A percentile compares a stretch with the other conserved stretches of the same genome.
phyloP scores from a whole-genome alignment of 2,888 invertebrate genomes.

The Tigriopus californicus region DNA sequence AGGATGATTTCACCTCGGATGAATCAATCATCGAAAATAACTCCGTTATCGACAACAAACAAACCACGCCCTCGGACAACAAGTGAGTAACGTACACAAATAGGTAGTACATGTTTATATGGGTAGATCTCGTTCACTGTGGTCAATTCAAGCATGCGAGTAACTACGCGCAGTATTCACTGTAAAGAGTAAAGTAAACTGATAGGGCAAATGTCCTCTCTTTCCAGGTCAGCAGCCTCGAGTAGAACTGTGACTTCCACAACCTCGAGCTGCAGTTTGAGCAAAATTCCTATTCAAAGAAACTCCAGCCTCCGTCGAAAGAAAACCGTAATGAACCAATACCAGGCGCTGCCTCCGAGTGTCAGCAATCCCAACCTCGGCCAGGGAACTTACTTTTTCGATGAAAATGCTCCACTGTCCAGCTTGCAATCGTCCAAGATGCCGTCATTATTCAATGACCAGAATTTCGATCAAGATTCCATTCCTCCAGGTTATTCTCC shows the following conservation, averaged over 20 bases:
- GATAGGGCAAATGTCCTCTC: neutral
- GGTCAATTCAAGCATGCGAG: too few species aligned
- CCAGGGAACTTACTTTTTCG: neutral
- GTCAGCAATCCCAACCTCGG: neutral
- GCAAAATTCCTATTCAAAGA: conserved; percentile 8
- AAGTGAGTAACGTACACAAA: too few species aligned
- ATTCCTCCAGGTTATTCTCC: too few species aligned
- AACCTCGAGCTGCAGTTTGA: neutral
- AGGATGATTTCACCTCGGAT: conserved; percentile 14
- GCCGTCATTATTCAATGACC: too few species aligned
- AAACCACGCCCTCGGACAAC: too few species aligned
- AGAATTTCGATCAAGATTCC: too few species aligned
- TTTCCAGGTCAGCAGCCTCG: neutral
- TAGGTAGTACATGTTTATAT: too few species aligned
- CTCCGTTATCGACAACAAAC: too few species aligned
- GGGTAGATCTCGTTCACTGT: too few species aligned
- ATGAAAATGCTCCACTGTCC: neutral
- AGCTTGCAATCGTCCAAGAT: too few species aligned
- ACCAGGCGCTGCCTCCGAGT: neutral
- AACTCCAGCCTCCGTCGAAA: conserved; percentile 9
- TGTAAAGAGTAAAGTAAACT: too few species aligned
- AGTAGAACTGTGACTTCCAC: neutral
- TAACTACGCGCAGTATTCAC: too few species aligned
- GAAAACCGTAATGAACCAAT: conserved; percentile 3
- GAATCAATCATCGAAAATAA: neutral